Conservation (phyloP, 2,113 vertebrate genomes). For the Laticauda colubrina region DNA sequence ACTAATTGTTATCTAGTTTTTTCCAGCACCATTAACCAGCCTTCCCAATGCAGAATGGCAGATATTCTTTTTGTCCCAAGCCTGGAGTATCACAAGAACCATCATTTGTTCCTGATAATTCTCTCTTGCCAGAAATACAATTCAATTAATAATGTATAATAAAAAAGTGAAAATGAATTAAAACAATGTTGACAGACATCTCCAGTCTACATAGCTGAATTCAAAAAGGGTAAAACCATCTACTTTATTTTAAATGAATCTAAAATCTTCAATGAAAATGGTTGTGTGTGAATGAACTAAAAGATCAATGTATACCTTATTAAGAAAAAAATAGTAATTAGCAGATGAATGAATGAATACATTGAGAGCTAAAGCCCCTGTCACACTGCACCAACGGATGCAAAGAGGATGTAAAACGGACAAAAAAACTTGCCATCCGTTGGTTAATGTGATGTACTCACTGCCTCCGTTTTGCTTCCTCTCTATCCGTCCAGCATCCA, state of each 20-base stretch:
- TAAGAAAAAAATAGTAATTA: neutral
- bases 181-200: neutral
- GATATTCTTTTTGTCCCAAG: neutral
- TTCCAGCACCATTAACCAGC: neutral
- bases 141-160: neutral
- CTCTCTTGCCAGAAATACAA: neutral
- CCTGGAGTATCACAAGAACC: neutral
- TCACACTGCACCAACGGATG: too few species aligned
- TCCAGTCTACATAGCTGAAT: neutral
- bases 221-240: accelerated
- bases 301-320: accelerated
- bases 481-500: too few species aligned
- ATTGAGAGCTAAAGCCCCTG: too few species aligned
- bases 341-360: neutral
- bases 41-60: neutral
- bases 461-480: too few species aligned
- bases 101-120: neutral
- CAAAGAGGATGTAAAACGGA: too few species aligned
- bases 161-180: neutral
- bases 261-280: neutral
- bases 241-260: neutral
- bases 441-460: too few species aligned
- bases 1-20: neutral
- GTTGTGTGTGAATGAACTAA: neutral
- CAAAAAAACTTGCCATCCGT: too few species aligned